These are phyloP conservation scores for Thalassophryne amazonica DNA, from an alignment of 2,797 vertebrate genomes.

Conservation along the genomic window DNA sequence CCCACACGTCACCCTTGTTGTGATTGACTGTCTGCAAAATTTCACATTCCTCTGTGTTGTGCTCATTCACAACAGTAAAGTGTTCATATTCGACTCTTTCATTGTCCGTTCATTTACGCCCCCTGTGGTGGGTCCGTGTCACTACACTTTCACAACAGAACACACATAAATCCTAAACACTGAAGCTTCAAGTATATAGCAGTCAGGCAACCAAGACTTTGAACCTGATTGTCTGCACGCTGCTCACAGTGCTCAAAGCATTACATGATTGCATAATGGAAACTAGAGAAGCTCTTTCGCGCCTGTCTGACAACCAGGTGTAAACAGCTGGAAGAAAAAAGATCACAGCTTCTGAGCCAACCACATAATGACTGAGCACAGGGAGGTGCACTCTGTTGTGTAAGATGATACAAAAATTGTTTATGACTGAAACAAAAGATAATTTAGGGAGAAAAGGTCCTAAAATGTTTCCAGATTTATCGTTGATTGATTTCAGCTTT, in stretches of 20 bases:
- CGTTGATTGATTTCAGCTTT: not conserved
- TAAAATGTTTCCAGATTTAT: not conserved
- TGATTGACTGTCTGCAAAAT: no score
- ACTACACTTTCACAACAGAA: no score
- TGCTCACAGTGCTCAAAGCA: constrained; percentile 3
- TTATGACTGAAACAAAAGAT: constrained; percentile 9
- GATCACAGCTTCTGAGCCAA: constrained; percentile 8
- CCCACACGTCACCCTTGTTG: no score
- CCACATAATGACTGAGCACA: constrained; percentile 7
- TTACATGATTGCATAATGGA: constrained; percentile 18
- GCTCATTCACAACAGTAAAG: no score
- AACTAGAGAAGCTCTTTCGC: constrained; percentile 26
- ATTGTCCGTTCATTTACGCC: no score
- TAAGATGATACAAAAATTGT: constrained; percentile 19
- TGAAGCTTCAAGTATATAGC: not conserved
- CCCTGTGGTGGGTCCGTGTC: no score
- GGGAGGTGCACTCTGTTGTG: constrained; percentile 1
- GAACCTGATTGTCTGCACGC: not conserved
- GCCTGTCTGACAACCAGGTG: constrained; percentile 16
- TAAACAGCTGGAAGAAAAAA: constrained; percentile 32
- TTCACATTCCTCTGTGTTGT: no score
- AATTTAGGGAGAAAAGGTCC: not conserved
- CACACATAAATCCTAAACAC: no score
- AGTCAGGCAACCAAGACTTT: not conserved
- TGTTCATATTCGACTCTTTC: no score